Base-by-base conservation (phyloP, 1,140 invertebrate species). In the Mycetomoellerius zeteki region DNA sequence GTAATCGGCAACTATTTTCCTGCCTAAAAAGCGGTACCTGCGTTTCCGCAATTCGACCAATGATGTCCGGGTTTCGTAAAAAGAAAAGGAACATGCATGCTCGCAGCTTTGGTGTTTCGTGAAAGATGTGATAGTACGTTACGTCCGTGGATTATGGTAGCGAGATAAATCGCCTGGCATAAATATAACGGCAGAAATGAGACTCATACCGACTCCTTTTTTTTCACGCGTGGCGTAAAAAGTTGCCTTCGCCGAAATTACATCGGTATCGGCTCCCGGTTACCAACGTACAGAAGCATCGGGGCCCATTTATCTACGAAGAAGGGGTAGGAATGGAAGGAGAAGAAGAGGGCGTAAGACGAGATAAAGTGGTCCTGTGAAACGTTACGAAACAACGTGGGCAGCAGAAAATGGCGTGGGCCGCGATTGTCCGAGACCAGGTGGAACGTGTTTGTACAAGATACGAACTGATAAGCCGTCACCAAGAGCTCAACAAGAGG, bases 381-480 rank as follows among this genome's bases (percentile, higher is more conserved):
- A 85, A 91, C 86, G 90, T 91, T 91, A 91, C 89, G 89, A 90
- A 91, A 88, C 65, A 86, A 90, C 86, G 77, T 91, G 89, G 87
- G 73, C 87, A 91, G 90, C 72, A 90, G 90, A 91, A 90, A 91
- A 91, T 86, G 84, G 89, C 90, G 87, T 91, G 90, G 89, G 87
- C 76, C 78, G 87, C 85, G 87, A 81, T 82, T 85, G 73, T 69
- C 78, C 82, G 65, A 69, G 88, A 90, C 89, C 90, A 91, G 90
- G 90, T 91, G 90, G 87, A 90, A 91, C 90, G 76, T 91, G 89
- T 91, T 91, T 91, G 86, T 89, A 91, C 90, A 91, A 91, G 90
- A 91, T 91, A 91, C 47, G 87, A 24, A 76, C 80, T 86, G 90
- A 91, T 91, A 91, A 91, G 87, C 54, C 84, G 87, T 77, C 80